Base-by-base conservation (phyloP, 1,140 invertebrate species). In the Drosophila sulfurigaster region DNA sequence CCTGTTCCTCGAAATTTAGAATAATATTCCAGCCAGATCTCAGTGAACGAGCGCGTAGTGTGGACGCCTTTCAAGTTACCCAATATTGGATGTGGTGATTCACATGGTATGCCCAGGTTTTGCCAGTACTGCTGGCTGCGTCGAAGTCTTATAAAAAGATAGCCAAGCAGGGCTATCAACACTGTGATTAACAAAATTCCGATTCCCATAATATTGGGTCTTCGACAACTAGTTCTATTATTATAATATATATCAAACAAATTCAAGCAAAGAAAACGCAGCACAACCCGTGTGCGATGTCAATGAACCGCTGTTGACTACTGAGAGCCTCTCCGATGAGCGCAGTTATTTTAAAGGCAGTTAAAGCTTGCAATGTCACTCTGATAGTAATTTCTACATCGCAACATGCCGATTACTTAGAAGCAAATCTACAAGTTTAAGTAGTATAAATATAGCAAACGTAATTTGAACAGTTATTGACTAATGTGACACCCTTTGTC, bases 31-130 rank as follows among this genome's bases (percentile, higher is more conserved):
- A 72, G 20, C 7, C 71, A 65, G n/a, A 81, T 32, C 8, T 86
- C 70, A 2, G 13, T 1, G 1, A 79, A 62, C 13, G 51, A 43
- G 3, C 63, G 58, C 10, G 32, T 68, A 0, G 45, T 49, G 1
- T 71, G 63, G 1, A 78, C 11, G 1, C 74, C 78, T 5, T 13
- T 20, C 8, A 91, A 62, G 51, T 82, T 93, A 54, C 92, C 92
- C 38, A 85, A 58, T 0, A 86, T 46, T 6, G 88, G 73, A 57
- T 54, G 59, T 3, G 92, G 91, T 11, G 74, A 60, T 0, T 93
- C 75, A 56, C 93, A 91, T 0, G 90, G 82, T 5, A 94, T 85
- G 35, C 93, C 91, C 52, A 79, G 79, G 6, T 57, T 72, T 58
- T 86, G 79, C 93, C 93, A 94, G 70, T 88, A 74, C 5, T 70